Conservation (phyloP, 2,797 vertebrate species). For the Danio albolineatus region DNA sequence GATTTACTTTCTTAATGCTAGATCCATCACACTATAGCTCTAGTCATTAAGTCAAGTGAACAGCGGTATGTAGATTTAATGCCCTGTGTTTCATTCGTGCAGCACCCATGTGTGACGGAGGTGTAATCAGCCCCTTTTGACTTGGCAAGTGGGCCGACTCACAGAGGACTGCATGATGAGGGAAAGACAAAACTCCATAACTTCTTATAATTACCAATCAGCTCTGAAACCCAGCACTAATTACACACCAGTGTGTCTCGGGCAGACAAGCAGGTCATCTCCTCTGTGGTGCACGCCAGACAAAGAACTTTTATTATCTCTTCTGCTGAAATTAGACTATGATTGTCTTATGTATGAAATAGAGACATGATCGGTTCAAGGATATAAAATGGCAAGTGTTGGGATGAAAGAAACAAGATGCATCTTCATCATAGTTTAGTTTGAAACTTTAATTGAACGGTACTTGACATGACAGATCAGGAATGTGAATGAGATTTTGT, state of each 20-base stretch:
- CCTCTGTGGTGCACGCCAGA: conserved; percentile 31
- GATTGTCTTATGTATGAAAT: neutral
- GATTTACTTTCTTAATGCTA: neutral
- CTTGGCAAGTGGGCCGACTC: conserved; percentile 27
- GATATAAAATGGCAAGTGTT: neutral
- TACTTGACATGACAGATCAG: too few relatives aligned
- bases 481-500: too few relatives aligned
- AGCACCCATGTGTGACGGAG: conserved; percentile 19
- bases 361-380: neutral
- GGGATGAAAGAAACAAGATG: neutral
- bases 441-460: too few relatives aligned
- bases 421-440: neutral
- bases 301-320: conserved; percentile 24
- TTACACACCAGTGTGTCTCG: conserved; percentile 41
- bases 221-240: conserved; percentile 31
- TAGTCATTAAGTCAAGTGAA: conserved; percentile 27
- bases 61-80: conserved; percentile 15
- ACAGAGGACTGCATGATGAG: conserved; percentile 33
- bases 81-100: neutral
- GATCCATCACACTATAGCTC: neutral
- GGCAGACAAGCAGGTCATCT: conserved; percentile 44
- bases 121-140: conserved; percentile 36
- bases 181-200: conserved; percentile 35
- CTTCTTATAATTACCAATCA: conserved; percentile 53
- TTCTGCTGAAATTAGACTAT: conserved; percentile 27